Conservation (phyloP, 2,888 invertebrate species). For the Drosophila infuscata region DNA sequence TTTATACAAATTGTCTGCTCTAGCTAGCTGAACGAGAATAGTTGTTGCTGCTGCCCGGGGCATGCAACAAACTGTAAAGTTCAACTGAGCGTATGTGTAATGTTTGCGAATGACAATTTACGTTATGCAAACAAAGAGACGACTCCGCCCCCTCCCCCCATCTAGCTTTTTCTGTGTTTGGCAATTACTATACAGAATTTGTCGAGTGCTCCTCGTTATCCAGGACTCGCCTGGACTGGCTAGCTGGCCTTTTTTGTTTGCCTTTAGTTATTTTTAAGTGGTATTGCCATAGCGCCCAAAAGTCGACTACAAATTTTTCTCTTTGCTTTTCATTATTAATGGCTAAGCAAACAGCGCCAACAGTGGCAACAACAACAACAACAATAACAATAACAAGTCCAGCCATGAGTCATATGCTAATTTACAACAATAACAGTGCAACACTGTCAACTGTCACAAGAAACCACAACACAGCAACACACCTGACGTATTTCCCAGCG, state of each 20-base stretch:
- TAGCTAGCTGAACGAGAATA: constrained; percentile 12
- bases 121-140: constrained; percentile 33
- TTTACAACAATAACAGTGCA: constrained; percentile 55
- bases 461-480: constrained; percentile 34
- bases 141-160: too few species aligned
- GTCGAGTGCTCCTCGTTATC: constrained; percentile 2
- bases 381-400: constrained; percentile 8
- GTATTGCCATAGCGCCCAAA: constrained; percentile 62
- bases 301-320: constrained; percentile 51
- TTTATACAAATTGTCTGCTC: constrained; percentile 76
- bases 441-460: constrained; percentile 11
- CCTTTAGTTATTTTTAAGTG: constrained; percentile 64
- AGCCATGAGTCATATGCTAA: constrained; percentile 75
- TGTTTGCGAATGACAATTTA: constrained; percentile 76
- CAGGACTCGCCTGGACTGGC: not conserved
- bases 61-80: constrained; percentile 62
- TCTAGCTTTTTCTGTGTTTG: constrained; percentile 19
- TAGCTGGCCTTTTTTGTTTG: constrained; percentile 23
- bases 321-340: constrained; percentile 66
- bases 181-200: constrained; percentile 39
- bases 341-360: constrained; percentile 59
- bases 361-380: constrained; percentile 8
- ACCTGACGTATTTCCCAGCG: constrained; percentile 60
- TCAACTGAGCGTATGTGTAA: constrained; percentile 78
- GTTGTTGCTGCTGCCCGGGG: constrained; percentile 11